phyloP scores from a whole-genome alignment of 2,888 invertebrate genomes.

The Metalampra italica region DNA sequence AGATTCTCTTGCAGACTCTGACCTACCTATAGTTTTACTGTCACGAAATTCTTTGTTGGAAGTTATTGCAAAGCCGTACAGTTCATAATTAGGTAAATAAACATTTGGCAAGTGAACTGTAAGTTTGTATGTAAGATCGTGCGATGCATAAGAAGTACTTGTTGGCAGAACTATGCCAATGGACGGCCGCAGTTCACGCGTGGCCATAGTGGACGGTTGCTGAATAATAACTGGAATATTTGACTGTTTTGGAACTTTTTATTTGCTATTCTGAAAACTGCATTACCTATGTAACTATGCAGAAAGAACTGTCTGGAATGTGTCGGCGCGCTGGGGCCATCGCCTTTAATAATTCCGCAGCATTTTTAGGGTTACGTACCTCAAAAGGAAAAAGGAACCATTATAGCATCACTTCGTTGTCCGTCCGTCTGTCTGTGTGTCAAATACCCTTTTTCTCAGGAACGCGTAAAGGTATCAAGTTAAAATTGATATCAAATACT shows the following conservation, averaged over 20 bases:
- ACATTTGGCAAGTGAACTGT: conserved; percentile 13
- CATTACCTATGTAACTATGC: conserved; percentile 16
- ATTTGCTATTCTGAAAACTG: conserved; percentile 6
- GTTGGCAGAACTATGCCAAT: conserved; percentile 15
- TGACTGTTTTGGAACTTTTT: too few species aligned
- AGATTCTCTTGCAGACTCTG: conserved; percentile 8
- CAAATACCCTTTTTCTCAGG: too few species aligned
- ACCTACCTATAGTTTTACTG: conserved; percentile 9
- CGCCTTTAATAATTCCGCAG: too few species aligned
- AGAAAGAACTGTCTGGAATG: too few species aligned
- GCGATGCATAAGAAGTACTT: conserved; percentile 44
- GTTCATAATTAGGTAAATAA: not conserved
- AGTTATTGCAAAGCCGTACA: not conserved
- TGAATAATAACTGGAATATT: conserved; percentile 34
- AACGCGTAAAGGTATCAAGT: too few species aligned
- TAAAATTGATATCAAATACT: too few species aligned
- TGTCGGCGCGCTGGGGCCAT: too few species aligned
- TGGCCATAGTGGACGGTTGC: conserved; percentile 43
- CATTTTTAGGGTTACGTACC: too few species aligned
- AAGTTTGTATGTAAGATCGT: conserved; percentile 27
- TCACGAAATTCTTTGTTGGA: not conserved
- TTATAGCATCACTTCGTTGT: too few species aligned
- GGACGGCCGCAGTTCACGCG: conserved; percentile 22
- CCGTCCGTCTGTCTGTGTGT: too few species aligned
- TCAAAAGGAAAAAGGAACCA: too few species aligned